Percentiles rank a stretch among this genome's conserved stretches.
phyloP scores from a whole-genome alignment of 2,113 vertebrate genomes.

The Dasypus novemcinctus region DNA sequence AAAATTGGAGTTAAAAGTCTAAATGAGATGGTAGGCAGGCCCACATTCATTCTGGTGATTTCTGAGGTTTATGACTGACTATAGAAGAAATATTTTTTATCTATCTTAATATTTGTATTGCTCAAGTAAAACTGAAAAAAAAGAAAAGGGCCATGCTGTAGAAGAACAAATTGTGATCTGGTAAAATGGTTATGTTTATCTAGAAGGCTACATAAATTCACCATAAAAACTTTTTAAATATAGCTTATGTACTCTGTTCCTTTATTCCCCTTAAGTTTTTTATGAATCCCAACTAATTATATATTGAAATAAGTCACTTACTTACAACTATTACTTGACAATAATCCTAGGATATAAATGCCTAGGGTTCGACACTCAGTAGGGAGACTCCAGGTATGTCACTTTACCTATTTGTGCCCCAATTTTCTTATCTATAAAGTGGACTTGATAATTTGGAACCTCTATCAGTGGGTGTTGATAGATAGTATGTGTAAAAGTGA shows the following conservation, averaged over 20 bases:
- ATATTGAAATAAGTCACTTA: conserved; percentile 36
- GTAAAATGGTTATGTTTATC: neutral
- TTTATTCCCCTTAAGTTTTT: conserved; percentile 25
- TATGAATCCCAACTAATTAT: neutral
- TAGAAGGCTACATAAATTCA: neutral
- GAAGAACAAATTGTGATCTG: neutral
- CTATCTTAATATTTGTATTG: conserved; percentile 35
- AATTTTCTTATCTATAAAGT: conserved; percentile 36
- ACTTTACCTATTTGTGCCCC: neutral
- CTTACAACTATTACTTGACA: conserved; percentile 9
- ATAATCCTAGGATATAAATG: neutral
- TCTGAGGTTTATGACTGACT: neutral
- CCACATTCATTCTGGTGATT: neutral
- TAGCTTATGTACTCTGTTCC: neutral
- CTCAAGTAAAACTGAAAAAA: neutral
- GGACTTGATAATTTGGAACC: conserved; percentile 5
- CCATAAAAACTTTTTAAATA: conserved; percentile 26
- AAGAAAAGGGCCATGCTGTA: neutral
- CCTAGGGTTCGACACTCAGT: neutral
- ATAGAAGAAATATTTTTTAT: neutral
- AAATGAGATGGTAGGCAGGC: neutral
- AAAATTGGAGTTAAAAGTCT: neutral
- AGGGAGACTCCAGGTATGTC: neutral
- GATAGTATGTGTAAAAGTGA: neutral
- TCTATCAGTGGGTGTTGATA: neutral